A percentile compares a stretch with the other conserved stretches of the same genome.
phyloP scores from a whole-genome alignment of 30 jellyfish, hydroid and myxozoan species.

The Aurelia sp. region DNA sequence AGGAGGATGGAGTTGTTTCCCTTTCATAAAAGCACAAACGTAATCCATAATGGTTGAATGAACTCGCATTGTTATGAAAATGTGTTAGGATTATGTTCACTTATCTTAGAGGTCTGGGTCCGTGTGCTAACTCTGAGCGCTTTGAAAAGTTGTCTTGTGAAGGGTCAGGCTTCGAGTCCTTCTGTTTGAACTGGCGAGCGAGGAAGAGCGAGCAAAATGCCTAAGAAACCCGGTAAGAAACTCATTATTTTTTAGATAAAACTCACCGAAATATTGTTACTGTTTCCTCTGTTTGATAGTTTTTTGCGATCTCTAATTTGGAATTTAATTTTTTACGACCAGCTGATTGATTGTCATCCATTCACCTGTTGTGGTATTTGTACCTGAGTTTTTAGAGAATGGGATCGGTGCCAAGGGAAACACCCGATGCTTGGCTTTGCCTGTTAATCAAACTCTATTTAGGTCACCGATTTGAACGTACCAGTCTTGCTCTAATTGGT shows the following conservation, averaged over 20 bases:
- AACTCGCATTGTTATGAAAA: constrained; percentile 70
- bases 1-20: constrained; percentile 65
- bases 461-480: no score
- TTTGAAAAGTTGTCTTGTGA: constrained; percentile 44
- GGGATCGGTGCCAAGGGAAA: constrained; percentile 62
- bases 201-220: constrained; percentile 58
- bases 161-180: constrained; percentile 66
- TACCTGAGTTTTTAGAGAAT: constrained; percentile 83
- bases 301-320: neutral
- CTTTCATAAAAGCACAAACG: constrained; percentile 65
- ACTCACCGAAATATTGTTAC: neutral
- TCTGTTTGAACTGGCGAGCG: constrained; percentile 44
- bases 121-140: constrained; percentile 28
- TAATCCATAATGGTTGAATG: constrained; percentile 74
- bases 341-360: neutral
- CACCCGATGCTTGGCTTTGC: no score
- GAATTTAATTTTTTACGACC: neutral
- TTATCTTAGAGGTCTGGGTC: constrained; percentile 72
- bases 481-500: no score
- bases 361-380: constrained; percentile 43
- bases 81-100: constrained; percentile 53
- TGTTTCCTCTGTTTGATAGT: neutral
- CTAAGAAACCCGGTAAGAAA: constrained; percentile 76
- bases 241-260: neutral
- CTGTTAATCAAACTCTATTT: no score